Evolutionary conservation across 2,113 vertebrate species (phyloP).

Genomic region (Tachuris rubrigastra): DNA sequence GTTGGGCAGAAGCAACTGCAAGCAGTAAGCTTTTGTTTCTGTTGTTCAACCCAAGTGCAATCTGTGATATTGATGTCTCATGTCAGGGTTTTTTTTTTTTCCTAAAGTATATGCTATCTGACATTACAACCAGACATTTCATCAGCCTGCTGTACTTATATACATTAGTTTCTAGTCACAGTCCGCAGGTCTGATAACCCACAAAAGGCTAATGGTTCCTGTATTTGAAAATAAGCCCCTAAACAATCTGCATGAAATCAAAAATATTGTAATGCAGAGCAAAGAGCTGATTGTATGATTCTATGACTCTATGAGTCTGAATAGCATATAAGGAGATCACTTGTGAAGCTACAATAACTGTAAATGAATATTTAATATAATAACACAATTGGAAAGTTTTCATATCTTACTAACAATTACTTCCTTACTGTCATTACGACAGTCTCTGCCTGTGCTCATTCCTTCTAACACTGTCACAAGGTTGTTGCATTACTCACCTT

Average conservation of each 20-base stretch:
- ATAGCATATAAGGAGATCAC: neutral
- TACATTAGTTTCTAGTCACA: neutral
- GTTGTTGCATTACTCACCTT: neutral
- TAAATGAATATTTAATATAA: neutral
- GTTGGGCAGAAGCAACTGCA: neutral
- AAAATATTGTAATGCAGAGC: neutral
- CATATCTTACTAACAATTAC: neutral
- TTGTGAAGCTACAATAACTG: neutral
- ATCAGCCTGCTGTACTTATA: neutral
- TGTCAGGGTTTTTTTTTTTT: rapidly evolving
- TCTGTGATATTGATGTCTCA: neutral
- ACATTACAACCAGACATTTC: neutral
- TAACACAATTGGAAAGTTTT: neutral
- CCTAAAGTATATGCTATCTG: neutral
- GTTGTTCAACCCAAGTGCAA: neutral
- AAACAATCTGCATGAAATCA: neutral
- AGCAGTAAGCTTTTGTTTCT: neutral
- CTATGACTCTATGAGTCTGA: too few relatives aligned
- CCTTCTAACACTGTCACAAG: neutral
- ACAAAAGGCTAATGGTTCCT: neutral
- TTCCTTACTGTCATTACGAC: neutral
- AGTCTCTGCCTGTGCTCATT: neutral
- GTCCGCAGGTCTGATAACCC: neutral
- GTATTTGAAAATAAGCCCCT: neutral
- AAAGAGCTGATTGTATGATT: too few relatives aligned